Evolutionary conservation across 2,113 vertebrate species (phyloP).

Genomic region (Limanda limanda): DNA sequence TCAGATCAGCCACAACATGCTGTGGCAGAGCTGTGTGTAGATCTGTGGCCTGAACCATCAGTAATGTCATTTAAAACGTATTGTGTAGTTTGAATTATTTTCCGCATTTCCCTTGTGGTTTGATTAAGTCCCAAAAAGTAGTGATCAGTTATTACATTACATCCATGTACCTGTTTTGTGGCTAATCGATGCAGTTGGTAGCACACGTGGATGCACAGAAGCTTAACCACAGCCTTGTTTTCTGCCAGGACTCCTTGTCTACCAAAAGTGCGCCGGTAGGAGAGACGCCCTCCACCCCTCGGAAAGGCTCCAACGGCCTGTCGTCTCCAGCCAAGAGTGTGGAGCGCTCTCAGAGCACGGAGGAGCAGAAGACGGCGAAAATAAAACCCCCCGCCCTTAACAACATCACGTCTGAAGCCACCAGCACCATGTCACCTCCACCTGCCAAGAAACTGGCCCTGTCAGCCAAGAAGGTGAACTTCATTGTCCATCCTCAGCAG

Average conservation of each 20-base stretch:
- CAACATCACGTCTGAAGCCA: slow-evolving; percentile 67
- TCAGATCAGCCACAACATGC: no score
- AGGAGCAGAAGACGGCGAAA: slow-evolving; percentile 75
- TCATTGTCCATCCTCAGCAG: slow-evolving; percentile 27
- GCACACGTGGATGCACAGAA: background rate
- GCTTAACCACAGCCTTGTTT: background rate
- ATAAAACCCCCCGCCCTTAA: slow-evolving; percentile 75
- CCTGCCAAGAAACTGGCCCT: slow-evolving; percentile 90
- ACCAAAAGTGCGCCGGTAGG: slow-evolving; percentile 77
- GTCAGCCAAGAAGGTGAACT: slow-evolving; percentile 91
- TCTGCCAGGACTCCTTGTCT: slow-evolving; percentile 65
- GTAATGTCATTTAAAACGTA: no score
- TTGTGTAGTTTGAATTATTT: no score
- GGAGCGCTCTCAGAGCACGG: slow-evolving; percentile 57
- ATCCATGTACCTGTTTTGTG: no score
- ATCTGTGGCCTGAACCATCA: no score
- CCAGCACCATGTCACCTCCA: slow-evolving; percentile 86
- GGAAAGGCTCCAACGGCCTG: slow-evolving; percentile 52
- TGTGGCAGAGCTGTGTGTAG: no score
- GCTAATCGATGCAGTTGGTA: no score
- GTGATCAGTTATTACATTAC: no score
- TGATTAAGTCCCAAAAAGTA: no score
- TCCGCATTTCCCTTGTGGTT: no score
- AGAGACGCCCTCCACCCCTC: slow-evolving; percentile 67
- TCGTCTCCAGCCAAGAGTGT: slow-evolving; percentile 76